A percentile compares a stretch with the other conserved stretches of the same genome.
phyloP scores from a whole-genome alignment of 64 coral and sea anemone genomes.

The Porites lutea region DNA sequence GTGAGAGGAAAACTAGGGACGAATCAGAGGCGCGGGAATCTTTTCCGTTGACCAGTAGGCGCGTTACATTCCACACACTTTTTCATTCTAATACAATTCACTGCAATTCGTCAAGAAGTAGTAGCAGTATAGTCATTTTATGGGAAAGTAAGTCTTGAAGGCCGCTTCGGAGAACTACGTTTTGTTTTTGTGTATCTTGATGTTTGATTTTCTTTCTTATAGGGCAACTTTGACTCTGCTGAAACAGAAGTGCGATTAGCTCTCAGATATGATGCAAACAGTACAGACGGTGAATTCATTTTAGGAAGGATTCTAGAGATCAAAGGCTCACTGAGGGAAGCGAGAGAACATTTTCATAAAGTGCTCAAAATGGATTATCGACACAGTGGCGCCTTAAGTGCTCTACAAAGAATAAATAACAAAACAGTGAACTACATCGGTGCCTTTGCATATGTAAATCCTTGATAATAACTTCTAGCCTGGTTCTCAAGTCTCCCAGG shows the following conservation, averaged over 20 bases:
- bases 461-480: neutral
- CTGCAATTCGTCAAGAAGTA: no score
- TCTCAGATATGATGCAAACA: slow-evolving; percentile 54
- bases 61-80: no score
- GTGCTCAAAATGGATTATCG: slow-evolving; percentile 59
- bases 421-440: neutral
- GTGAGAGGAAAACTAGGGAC: no score
- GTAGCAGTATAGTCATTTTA: no score
- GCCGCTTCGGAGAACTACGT: neutral
- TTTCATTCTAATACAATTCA: no score
- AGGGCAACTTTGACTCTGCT: slow-evolving; percentile 75
- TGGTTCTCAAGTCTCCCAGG: neutral
- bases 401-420: slow-evolving; percentile 49
- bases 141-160: neutral
- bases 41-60: no score
- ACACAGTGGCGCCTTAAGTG: slow-evolving; percentile 48
- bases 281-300: slow-evolving; percentile 53
- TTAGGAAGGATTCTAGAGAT: slow-evolving; percentile 70
- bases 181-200: neutral
- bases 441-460: no score
- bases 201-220: neutral
- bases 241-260: slow-evolving; percentile 58
- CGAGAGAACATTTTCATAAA: slow-evolving; percentile 29
- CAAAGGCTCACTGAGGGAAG: slow-evolving; percentile 46
- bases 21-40: no score